A percentile compares a stretch with the other conserved stretches of the same genome.
phyloP scores from a whole-genome alignment of 2,888 invertebrate species.

The Cactoblastis cactorum region DNA sequence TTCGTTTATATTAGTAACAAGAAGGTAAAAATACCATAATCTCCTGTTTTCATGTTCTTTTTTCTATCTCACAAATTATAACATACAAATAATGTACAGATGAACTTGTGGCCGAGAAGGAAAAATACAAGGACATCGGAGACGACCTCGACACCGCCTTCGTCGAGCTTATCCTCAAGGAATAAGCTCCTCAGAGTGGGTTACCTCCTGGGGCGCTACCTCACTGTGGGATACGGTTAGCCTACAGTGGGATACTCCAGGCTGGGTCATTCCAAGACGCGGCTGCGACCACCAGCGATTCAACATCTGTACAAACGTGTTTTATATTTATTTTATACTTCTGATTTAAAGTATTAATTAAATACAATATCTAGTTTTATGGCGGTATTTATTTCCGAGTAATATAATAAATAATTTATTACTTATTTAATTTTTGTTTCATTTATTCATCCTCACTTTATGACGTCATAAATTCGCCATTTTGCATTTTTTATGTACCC shows the following conservation, averaged over 20 bases:
- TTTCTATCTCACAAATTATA: conserved; percentile 15
- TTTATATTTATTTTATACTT: conserved; percentile 65
- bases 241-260: too few relatives aligned
- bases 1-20: too few relatives aligned
- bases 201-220: background rate
- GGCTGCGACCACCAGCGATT: conserved; percentile 51
- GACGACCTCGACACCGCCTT: conserved; percentile 99
- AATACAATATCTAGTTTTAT: conserved; percentile 69
- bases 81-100: conserved; percentile 79
- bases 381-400: conserved; percentile 76
- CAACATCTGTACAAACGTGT: conserved; percentile 60
- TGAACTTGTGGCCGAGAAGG: conserved; percentile 97
- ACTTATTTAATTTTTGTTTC: conserved; percentile 44
- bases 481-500: too few relatives aligned
- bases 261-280: conserved; percentile 12
- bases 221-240: background rate
- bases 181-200: conserved; percentile 55
- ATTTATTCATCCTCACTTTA: too few relatives aligned
- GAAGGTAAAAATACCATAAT: background rate
- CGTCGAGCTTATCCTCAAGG: conserved; percentile 92
- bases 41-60: conserved; percentile 1
- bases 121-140: conserved; percentile 99
- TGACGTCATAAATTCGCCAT: too few relatives aligned
- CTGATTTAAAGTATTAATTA: conserved; percentile 70
- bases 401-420: conserved; percentile 73